Evolutionary conservation across 2,888 invertebrate genomes (phyloP), one percentile per base, ranked within the genome.

Genomic region (Oligia strigilis): DNA sequence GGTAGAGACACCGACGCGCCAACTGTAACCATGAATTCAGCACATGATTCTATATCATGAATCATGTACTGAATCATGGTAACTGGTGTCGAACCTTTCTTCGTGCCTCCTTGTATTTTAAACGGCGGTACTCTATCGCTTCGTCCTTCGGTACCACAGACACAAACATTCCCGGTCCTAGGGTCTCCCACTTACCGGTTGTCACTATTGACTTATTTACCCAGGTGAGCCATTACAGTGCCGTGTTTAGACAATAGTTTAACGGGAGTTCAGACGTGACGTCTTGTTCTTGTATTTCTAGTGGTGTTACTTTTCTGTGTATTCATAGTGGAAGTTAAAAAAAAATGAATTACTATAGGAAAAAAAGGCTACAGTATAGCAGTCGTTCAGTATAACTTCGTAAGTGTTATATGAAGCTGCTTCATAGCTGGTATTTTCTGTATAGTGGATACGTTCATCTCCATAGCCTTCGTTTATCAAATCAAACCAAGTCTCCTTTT

Each of bases 211-310:
- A 75, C 75, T 58, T 70, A 23, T 93, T 93, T 92, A 86, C 75
- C 81, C 93, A 93, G 93, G 91, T 93, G 93, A 87, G 86, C 73
- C 78, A 83, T 88, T 82, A 85, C 84, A 76, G 82, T 49, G 69
- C 70, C 36, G 49, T 92, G 88, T 92, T 92, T 91, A 83, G 60
- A 82, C 83, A 83, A 85, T 69, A 70, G 87, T 89, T 92, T 92
- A 93, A 92, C 93, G 88, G 90, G 82, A 88, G 87, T 86, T 79
- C 77, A 72, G 84, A 90, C 89, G 88, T 93, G 91, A 88, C 89
- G 87, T 75, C 81, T 87, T 55, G 5, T 52, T 81, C 74, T 52
- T 49, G 75, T 74, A 23, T 65, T 60, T 60, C 46, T 58, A 3
- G 29, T 46, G 3, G 49, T 55, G 46, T 58, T 40, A 71, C 36